phyloP scores from a whole-genome alignment of 2,797 vertebrate species.

The Myripristis jacobus region DNA sequence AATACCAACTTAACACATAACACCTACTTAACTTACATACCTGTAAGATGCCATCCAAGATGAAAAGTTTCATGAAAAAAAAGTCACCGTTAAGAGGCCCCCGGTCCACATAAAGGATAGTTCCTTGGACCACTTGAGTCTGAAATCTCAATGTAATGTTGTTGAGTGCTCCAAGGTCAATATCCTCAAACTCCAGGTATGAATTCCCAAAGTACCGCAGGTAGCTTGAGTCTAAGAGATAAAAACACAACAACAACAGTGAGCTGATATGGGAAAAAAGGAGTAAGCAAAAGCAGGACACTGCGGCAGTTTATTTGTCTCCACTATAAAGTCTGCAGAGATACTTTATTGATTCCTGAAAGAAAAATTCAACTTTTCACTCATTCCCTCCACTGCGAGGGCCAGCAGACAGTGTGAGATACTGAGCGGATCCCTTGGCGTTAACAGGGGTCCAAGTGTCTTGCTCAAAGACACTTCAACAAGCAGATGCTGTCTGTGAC shows the following conservation, averaged over 20 bases:
- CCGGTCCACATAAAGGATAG: constrained; percentile 84
- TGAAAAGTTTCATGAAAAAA: constrained; percentile 84
- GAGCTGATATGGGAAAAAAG: constrained; percentile 3
- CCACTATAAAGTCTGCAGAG: constrained; percentile 34
- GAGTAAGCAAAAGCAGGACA: constrained; percentile 32
- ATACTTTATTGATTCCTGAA: constrained; percentile 52
- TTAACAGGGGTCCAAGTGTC: constrained; percentile 46
- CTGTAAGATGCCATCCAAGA: constrained; percentile 79
- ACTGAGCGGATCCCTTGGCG: constrained; percentile 35
- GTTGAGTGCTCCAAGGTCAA: constrained; percentile 79
- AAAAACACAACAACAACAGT: constrained; percentile 31
- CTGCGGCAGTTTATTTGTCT: constrained; percentile 31
- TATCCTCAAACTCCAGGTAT: constrained; percentile 86
- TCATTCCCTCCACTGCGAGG: constrained; percentile 33
- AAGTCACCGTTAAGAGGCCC: constrained; percentile 62
- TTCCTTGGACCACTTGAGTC: constrained; percentile 78
- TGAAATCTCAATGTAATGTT: constrained; percentile 86
- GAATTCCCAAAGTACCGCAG: constrained; percentile 84
- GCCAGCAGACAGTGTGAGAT: constrained; percentile 26
- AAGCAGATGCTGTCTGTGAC: background rate
- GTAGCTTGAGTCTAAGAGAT: constrained; percentile 78
- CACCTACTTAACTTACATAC: constrained; percentile 55
- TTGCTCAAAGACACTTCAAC: constrained; percentile 11
- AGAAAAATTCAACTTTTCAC: constrained; percentile 43
- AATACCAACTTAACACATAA: background rate